A percentile compares a stretch with the other conserved stretches of the same genome.
Conservation (phyloP, 2,113 vertebrate species). For the Lanius collurio region DNA sequence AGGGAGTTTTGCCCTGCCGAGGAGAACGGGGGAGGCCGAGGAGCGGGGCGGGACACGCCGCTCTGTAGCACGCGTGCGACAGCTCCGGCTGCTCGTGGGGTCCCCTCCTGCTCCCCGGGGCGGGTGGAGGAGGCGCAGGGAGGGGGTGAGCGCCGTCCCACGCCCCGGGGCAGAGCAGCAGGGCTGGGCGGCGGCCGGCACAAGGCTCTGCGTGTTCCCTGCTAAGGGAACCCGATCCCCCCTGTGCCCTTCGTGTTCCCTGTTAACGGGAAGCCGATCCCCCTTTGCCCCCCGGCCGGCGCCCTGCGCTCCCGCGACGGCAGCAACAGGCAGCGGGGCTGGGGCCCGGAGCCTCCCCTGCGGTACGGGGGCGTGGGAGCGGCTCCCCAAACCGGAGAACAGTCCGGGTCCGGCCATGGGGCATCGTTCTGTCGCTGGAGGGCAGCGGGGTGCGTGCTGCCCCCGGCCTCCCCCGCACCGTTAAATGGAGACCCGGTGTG, state of each 20-base stretch:
- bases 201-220: not conserved
- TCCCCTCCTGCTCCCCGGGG: not conserved
- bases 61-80: not conserved
- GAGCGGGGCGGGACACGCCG: not conserved
- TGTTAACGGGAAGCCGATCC: too few relatives aligned
- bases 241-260: not conserved
- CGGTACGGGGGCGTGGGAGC: not conserved
- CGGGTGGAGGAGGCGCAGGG: not conserved
- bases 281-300: not conserved
- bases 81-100: not conserved
- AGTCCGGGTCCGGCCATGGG: not conserved
- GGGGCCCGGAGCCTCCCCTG: not conserved
- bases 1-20: not conserved
- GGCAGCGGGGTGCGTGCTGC: not conserved
- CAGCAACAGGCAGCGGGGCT: conserved; percentile 10
- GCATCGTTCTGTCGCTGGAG: not conserved
- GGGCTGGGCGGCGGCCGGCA: not conserved
- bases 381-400: not conserved
- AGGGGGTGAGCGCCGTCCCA: not conserved
- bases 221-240: not conserved
- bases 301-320: not conserved
- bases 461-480: rapidly evolving
- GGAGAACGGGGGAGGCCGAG: not conserved
- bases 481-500: not conserved
- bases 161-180: not conserved